Percentiles rank a stretch among this genome's conserved stretches.
Evolutionary conservation across 1,140 invertebrate genomes (phyloP).

Genomic region (Orchesella cincta): DNA sequence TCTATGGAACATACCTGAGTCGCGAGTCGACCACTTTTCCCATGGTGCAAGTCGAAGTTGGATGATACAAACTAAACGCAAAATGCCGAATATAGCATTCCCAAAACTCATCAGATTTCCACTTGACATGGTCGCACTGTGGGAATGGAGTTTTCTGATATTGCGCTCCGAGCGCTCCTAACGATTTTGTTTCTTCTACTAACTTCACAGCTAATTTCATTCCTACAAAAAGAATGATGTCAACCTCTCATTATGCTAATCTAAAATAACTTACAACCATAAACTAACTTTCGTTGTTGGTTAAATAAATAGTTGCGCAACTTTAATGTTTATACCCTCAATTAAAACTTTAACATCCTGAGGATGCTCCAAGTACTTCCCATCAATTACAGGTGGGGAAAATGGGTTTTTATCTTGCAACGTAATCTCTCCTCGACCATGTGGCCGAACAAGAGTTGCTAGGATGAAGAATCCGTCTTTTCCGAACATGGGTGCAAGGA

Average conservation of each 20-base stretch:
- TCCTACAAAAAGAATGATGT: neutral
- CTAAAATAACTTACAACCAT: no score
- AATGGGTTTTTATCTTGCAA: constrained; percentile 67
- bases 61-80: constrained; percentile 78
- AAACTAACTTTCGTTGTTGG: no score
- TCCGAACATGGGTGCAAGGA: constrained; percentile 46
- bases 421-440: constrained; percentile 69
- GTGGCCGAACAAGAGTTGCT: constrained; percentile 68
- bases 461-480: constrained; percentile 66
- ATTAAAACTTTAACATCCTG: constrained; percentile 70
- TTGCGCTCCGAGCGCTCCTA: neutral
- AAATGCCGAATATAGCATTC: constrained; percentile 82
- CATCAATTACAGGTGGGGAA: constrained; percentile 74
- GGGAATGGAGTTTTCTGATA: constrained; percentile 64
- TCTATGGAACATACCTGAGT: no score
- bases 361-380: constrained; percentile 74
- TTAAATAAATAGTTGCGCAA: no score
- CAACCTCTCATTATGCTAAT: no score
- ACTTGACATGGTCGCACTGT: constrained; percentile 71
- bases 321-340: no score
- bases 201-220: neutral
- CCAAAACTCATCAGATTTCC: constrained; percentile 76
- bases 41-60: constrained; percentile 86
- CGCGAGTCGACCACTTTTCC: no score
- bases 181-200: constrained; percentile 24